Evolutionary conservation across 2,888 invertebrate species (phyloP).

Genomic region (Galerucella pusilla): DNA sequence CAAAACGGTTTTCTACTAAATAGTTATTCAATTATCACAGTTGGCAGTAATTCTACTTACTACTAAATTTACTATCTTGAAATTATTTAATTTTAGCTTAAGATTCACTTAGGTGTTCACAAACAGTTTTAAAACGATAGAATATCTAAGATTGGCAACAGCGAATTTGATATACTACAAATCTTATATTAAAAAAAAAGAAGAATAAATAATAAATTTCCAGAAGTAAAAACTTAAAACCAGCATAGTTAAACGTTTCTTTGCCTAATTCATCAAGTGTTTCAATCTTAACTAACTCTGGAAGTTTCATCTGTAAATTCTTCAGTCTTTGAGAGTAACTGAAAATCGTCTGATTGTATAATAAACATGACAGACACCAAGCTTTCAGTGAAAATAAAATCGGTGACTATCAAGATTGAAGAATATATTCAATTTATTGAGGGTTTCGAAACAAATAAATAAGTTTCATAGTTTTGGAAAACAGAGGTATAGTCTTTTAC

Average conservation of each 20-base stretch:
- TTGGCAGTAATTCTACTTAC: constrained; percentile 19
- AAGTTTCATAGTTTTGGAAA: not conserved
- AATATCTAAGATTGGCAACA: constrained; percentile 2
- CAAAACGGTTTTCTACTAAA: constrained; percentile 18
- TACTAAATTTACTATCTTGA: constrained; percentile 23
- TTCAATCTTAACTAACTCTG: no score
- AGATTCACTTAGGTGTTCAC: constrained; percentile 14
- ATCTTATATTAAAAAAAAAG: not conserved
- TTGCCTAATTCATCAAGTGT: not conserved
- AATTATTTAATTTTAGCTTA: constrained; percentile 18
- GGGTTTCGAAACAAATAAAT: not conserved
- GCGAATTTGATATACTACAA: constrained; percentile 1
- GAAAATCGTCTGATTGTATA: no score
- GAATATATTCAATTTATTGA: not conserved
- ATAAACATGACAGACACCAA: no score
- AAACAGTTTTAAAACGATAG: constrained; percentile 2
- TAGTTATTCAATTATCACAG: constrained; percentile 31
- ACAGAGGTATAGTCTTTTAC: not conserved
- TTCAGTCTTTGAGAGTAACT: no score
- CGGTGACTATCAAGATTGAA: not conserved
- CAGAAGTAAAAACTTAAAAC: not conserved
- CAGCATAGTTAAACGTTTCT: not conserved
- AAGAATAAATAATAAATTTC: not conserved
- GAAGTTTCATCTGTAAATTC: no score
- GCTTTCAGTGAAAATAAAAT: no score